Evolutionary conservation across 2,113 vertebrate species (phyloP), one percentile per base, ranked within the genome.

Genomic region (Gobius niger): DNA sequence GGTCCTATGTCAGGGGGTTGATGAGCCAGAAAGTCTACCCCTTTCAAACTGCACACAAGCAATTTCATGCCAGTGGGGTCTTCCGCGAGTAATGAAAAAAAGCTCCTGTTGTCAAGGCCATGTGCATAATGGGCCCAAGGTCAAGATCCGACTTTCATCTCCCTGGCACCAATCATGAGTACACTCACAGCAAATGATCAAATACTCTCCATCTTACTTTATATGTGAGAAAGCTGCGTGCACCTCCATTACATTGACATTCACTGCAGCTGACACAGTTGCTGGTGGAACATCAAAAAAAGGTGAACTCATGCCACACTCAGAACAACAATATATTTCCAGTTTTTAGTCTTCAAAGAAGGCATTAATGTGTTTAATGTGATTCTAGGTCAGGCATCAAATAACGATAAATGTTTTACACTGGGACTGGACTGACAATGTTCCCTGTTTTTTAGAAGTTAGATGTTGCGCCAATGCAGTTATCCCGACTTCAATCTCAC

Each of bases 11-110:
- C 81, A 80, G 42, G 1, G 69, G 72, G 83, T 67, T 87, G 86
- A 88, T 86, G 82, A 87, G 82, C 67, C 65, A 18, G 59, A 62
- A 69, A 68, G 63, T 24, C 77, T 66, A 47, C 54, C n/a, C 47
- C 44, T 69, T 77, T 76, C 67, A 68, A 68, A 77, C 47, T 47
- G 65, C 46, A 51, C 19, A 63, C 65, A 62, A 50, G 81, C 63
- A 82, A 86, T 85, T 85, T 85, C 83, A 83, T 70, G 81, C 72
- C 65, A 50, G 47, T 15, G 63, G 68, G 74, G 73, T 75, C 74
- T 75, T 70, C 70, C 2, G 49, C 53, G 56, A 44, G 62, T 73
- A 75, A 74, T 80, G 67, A 85, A 82, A 19, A 19, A 86, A 76
- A 76, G 63, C 69, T 77, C 64, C 68, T 63, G 68, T 69, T 61